Evolutionary conservation across 2,113 vertebrate species (phyloP).

Genomic region (Trichechus manatus): DNA sequence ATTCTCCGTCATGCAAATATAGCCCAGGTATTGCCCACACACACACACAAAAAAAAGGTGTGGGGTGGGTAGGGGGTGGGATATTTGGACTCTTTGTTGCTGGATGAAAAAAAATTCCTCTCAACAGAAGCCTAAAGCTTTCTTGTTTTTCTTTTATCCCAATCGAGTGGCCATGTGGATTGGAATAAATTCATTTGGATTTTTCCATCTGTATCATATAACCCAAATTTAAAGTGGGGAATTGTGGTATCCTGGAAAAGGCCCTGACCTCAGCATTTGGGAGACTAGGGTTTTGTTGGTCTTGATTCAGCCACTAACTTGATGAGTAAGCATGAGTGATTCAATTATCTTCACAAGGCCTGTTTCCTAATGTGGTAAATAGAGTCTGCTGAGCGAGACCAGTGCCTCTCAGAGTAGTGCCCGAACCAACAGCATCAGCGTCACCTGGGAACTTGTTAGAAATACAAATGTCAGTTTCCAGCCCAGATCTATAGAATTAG

Average conservation of each 20-base stretch:
- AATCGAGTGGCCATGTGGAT: not conserved
- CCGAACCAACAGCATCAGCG: not conserved
- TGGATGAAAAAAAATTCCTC: not conserved
- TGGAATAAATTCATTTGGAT: slow-evolving; percentile 65
- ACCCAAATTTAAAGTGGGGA: slow-evolving; percentile 62
- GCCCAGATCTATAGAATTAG: not conserved
- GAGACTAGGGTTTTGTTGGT: slow-evolving; percentile 4
- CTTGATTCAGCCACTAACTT: slow-evolving; percentile 22
- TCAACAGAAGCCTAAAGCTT: not conserved
- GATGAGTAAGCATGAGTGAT: slow-evolving; percentile 71
- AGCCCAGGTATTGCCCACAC: not conserved
- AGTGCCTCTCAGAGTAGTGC: not conserved
- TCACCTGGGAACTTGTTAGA: not conserved
- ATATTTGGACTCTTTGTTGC: not conserved
- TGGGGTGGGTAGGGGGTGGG: not conserved
- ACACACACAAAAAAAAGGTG: no score
- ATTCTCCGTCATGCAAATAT: not conserved
- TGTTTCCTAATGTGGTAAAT: slow-evolving; percentile 6
- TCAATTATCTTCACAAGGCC: slow-evolving; percentile 44
- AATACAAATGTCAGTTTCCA: not conserved
- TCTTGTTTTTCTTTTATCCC: slow-evolving; percentile 4
- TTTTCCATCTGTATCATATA: slow-evolving; percentile 61
- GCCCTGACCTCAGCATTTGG: slow-evolving; percentile 65
- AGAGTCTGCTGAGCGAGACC: not conserved
- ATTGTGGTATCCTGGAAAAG: slow-evolving; percentile 51